Evolutionary conservation across 2,113 vertebrate species (phyloP).

Genomic region (Tachysurus vachellii): DNA sequence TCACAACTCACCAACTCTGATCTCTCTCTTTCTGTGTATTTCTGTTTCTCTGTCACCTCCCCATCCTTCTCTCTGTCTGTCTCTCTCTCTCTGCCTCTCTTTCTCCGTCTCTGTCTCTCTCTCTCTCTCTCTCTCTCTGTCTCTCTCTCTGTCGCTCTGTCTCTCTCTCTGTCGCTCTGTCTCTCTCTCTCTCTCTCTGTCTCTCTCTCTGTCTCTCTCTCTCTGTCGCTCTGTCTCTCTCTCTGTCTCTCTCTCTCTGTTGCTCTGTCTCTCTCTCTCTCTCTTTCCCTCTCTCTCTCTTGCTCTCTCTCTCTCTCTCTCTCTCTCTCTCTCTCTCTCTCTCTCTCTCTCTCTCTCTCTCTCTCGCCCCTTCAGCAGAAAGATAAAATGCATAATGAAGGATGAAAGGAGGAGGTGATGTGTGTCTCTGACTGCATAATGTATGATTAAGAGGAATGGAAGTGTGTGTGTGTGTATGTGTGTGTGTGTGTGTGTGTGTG

Average conservation of each 20-base stretch:
- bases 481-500: constrained; percentile 28
- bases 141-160: too few species aligned
- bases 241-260: neutral
- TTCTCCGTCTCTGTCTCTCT: neutral
- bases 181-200: neutral
- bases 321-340: neutral
- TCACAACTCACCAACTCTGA: neutral
- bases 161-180: too few species aligned
- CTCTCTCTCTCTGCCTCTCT: neutral
- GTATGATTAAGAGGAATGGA: constrained; percentile 14
- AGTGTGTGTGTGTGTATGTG: constrained; percentile 22
- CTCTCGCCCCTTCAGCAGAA: neutral
- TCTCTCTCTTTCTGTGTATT: neutral
- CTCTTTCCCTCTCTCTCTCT: neutral
- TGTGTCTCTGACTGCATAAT: constrained; percentile 16
- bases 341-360: neutral
- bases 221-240: too few species aligned
- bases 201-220: neutral
- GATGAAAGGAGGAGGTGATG: constrained; percentile 35
- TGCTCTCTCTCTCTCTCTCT: neutral
- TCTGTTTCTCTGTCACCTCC: too few species aligned
- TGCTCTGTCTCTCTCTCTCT: neutral
- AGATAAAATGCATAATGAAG: constrained; percentile 30
- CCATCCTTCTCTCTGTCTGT: too few species aligned
- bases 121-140: neutral